Conservation (phyloP, 1,140 invertebrate genomes). For the Orussus abietinus region DNA sequence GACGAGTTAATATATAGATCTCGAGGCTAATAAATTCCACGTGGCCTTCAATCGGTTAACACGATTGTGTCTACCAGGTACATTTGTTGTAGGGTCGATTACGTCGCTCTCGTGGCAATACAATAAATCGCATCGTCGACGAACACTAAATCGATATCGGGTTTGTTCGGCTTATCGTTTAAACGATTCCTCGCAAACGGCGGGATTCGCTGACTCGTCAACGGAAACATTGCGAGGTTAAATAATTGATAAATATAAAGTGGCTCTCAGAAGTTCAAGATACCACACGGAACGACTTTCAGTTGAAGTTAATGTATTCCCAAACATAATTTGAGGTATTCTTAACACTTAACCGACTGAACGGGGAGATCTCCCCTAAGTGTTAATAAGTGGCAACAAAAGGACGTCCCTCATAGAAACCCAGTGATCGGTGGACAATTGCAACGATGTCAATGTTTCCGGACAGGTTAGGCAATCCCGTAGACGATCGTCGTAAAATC, state of each 20-base stretch:
- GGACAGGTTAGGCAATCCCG: neutral
- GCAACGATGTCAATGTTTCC: constrained; percentile 9
- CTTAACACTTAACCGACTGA: constrained; percentile 2
- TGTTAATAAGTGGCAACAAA: constrained; percentile 21
- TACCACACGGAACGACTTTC: neutral
- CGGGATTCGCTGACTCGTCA: constrained; percentile 2
- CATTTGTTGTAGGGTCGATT: constrained; percentile 43
- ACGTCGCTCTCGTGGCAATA: constrained; percentile 23
- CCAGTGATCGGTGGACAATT: too few relatives aligned
- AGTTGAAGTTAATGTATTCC: neutral
- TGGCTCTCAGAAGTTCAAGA: neutral
- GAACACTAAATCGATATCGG: constrained; percentile 4
- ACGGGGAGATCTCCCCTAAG: constrained; percentile 5
- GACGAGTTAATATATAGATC: too few relatives aligned
- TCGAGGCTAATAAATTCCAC: constrained; percentile 37
- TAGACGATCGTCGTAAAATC: constrained; percentile 13
- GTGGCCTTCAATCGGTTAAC: constrained; percentile 36
- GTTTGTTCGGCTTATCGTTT: constrained; percentile 5
- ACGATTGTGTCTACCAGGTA: constrained; percentile 47
- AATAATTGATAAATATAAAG: constrained; percentile 7
- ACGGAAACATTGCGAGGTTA: neutral
- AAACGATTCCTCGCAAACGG: constrained; percentile 5
- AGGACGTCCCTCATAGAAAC: constrained; percentile 21
- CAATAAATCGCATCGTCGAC: constrained; percentile 14
- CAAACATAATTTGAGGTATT: neutral